Evolutionary conservation across 1,140 invertebrate genomes (phyloP), one percentile per base, ranked within the genome.

Genomic region (Psix sp.): DNA sequence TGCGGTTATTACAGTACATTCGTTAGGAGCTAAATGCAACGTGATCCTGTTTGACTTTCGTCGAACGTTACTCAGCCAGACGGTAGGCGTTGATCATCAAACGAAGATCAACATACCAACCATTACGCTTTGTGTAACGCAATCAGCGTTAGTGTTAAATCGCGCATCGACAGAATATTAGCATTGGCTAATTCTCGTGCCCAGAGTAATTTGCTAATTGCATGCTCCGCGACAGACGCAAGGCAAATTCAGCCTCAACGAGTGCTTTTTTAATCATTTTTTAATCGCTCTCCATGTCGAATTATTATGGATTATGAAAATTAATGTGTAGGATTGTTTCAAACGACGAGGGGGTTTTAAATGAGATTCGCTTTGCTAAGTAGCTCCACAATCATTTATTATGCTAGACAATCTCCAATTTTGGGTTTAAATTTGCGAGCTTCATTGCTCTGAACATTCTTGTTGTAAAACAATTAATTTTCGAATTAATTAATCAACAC

Each of bases 61-160:
- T 14, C 21, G 39, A 39, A 31, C 20, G 65, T 68, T 68, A 68
- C 51, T 59, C 38, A 31, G 52, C 10, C 26, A 29, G 45, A 36
- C 11, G 35, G 40, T 38, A 21, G 57, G 14, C 38, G 48, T 24
- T 54, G 60, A 65, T 73, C 48, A 54, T 60, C 54, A 65, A 65
- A 73, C 52, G 45, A 72, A 72, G 59, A 65, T 72, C 52, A 72
- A 72, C 57, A 71, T 7, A 36, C 57, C 38, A 39, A 40, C 51
- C 38, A 52, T 72, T 65, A 49, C 31, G 52, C 59, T 70, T 70
- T 72, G 68, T 63, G 51, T 59, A 51, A 57, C 51, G 59, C 45
- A 72, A 72, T 72, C 59, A 72, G 45, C 51, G 45, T 63, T 57
- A 51, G 59, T 59, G 68, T 72, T 72, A 65, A 72, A 72, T 72